A percentile compares a stretch with the other conserved stretches of the same genome.
These are phyloP conservation scores for Anastrepha obliqua DNA, from an alignment of 1,140 invertebrate genomes.

Conservation along the genomic window DNA sequence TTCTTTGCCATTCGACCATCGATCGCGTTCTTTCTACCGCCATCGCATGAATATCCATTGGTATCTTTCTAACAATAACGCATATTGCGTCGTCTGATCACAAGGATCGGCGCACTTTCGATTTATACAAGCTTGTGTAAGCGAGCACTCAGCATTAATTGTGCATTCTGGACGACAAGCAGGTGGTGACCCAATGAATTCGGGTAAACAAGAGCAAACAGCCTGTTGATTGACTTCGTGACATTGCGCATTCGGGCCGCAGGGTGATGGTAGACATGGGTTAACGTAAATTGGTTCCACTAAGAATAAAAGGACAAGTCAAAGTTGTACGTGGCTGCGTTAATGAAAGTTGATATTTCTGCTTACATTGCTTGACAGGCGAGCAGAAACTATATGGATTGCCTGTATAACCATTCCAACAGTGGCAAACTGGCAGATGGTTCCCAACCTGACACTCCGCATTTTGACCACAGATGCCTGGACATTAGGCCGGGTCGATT, in stretches of 20 bases:
- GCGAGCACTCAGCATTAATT: slow-evolving; percentile 85
- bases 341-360: neutral
- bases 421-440: slow-evolving; percentile 82
- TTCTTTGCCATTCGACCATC: too few relatives aligned
- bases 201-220: slow-evolving; percentile 84
- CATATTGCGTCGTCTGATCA: slow-evolving; percentile 54
- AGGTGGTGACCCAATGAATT: slow-evolving; percentile 83
- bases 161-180: slow-evolving; percentile 87
- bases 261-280: slow-evolving; percentile 82
- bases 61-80: too few relatives aligned
- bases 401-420: slow-evolving; percentile 79
- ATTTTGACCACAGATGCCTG: slow-evolving; percentile 81
- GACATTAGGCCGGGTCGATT: slow-evolving; percentile 73
- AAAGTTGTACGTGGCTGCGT: slow-evolving; percentile 54
- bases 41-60: too few relatives aligned
- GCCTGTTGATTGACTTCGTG: slow-evolving; percentile 81
- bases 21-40: too few relatives aligned
- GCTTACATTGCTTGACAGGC: slow-evolving; percentile 55
- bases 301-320: slow-evolving; percentile 55
- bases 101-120: slow-evolving; percentile 89
- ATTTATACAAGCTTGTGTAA: slow-evolving; percentile 84
- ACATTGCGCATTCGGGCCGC: slow-evolving; percentile 84
- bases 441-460: slow-evolving; percentile 83
- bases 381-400: slow-evolving; percentile 79
- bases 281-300: slow-evolving; percentile 75